phyloP scores from a whole-genome alignment of 1,140 invertebrate species.

The Drosophila kohkoa region DNA sequence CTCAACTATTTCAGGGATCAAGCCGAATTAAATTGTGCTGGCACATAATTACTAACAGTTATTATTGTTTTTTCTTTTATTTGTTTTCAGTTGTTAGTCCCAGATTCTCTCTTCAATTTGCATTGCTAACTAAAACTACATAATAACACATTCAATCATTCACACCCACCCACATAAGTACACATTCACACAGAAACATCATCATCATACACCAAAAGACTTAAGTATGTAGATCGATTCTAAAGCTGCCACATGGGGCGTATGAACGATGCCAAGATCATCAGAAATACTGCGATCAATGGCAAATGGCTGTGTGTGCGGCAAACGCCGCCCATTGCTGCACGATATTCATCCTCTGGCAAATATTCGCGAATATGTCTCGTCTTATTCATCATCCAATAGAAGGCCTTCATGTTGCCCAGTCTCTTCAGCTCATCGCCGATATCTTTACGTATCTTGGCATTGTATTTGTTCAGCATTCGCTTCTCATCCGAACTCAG shows the following conservation, averaged over 20 bases:
- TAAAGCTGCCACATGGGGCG: slow-evolving; percentile 5
- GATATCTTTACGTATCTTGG: slow-evolving; percentile 88
- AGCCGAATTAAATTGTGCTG: slow-evolving; percentile 25
- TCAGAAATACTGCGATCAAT: slow-evolving; percentile 13
- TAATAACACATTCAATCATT: slow-evolving; percentile 19
- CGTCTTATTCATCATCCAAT: slow-evolving; percentile 93
- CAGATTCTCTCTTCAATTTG: slow-evolving; percentile 65
- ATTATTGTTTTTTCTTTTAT: slow-evolving; percentile 33
- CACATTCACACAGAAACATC: slow-evolving; percentile 20
- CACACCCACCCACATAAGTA: slow-evolving; percentile 3
- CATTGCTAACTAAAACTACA: slow-evolving; percentile 76
- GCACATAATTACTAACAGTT: slow-evolving; percentile 58
- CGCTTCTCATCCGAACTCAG: slow-evolving; percentile 90
- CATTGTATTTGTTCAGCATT: slow-evolving; percentile 93
- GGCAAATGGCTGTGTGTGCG: slow-evolving; percentile 2
- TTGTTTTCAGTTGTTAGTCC: slow-evolving; percentile 67
- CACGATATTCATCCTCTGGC: slow-evolving; percentile 79
- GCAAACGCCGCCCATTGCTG: slow-evolving; percentile 48
- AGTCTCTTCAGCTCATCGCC: slow-evolving; percentile 90
- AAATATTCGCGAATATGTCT: slow-evolving; percentile 87
- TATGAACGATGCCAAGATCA: slow-evolving; percentile 30
- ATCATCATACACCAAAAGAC: neutral
- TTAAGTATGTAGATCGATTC: slow-evolving; percentile 20
- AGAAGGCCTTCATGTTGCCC: slow-evolving; percentile 89
- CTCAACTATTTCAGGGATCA: slow-evolving; percentile 33